Base-by-base conservation (phyloP, 2,113 vertebrate species). In the Tylochromis polylepis region DNA sequence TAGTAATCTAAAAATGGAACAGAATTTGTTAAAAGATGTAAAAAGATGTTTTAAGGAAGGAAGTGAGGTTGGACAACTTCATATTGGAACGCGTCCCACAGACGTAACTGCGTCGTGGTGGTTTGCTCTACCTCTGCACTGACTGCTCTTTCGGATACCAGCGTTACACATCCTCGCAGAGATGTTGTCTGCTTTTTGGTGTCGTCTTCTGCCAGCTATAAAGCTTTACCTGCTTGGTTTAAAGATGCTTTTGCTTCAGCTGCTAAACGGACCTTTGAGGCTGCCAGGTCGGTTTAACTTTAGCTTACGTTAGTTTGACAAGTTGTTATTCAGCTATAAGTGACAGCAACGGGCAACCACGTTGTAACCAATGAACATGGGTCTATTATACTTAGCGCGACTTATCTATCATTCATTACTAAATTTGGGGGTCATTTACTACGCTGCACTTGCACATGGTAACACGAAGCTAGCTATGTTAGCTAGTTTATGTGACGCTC, bases 261-360 rank as follows among this genome's bases (percentile, higher is more conserved):
- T 96, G 83, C 53, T 92, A 81, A 88, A 85, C 85, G 86, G 49
- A 83, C 38, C 88, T 3, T 86, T 95, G 60, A 83, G 41, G 38
- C 51, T 94, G 46, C 91, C 95, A 95, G 95, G 95, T 96, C 34
- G 46, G 94, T 95, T 49, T 6, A 58, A 2, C n/a, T 67, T 79
- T 36, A 53, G 9, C 2, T 67, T 31, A 79, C 58, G 24, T 56
- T 65, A 51, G 29, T 29, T 43, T 34, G 34, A 57, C 8, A 14
- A 22, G 36, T 27, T 24, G 12, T 20, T 3, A 8, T 10, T 16
- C 11, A 77, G 59, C 6, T 11, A 3, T 29, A 57, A 29, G 22
- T 67, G 27, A 56, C 29, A 10, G 2, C 49, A 11, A 82, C 11
- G 14, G 12, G 2, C 58, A 62, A 12, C 31, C 80, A 34, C 20